phyloP scores from a whole-genome alignment of 64 coral and sea anemone species.

The Hydrozoanthus tunicans region DNA sequence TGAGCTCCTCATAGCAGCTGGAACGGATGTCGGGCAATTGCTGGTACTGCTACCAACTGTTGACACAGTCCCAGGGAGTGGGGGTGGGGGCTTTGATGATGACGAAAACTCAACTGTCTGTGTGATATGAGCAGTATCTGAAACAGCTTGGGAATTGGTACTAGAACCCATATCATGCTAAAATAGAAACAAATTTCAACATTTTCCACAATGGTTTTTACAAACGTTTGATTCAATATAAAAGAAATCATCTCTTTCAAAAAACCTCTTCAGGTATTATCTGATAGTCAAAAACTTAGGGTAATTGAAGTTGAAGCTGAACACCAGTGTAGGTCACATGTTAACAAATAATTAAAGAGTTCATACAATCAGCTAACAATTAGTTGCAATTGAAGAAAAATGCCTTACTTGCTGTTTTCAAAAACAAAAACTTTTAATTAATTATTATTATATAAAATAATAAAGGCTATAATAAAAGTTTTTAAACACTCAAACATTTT shows the following conservation, averaged over 20 bases:
- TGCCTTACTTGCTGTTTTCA: too few relatives aligned
- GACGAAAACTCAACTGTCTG: too few relatives aligned
- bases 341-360: not conserved
- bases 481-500: too few relatives aligned
- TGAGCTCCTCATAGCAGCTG: conserved; percentile 78
- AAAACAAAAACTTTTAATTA: too few relatives aligned
- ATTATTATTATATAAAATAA: too few relatives aligned
- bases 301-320: too few relatives aligned
- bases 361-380: too few relatives aligned
- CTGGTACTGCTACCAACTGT: conserved; percentile 51
- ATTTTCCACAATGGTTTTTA: not conserved
- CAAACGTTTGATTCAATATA: not conserved
- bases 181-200: not conserved
- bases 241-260: not conserved
- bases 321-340: not conserved
- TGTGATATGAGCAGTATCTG: not conserved
- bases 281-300: too few relatives aligned
- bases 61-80: not conserved
- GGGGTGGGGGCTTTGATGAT: not conserved
- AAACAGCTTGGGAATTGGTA: not conserved
- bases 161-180: not conserved
- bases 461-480: too few relatives aligned
- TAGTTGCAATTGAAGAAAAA: too few relatives aligned
- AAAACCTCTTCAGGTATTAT: too few relatives aligned
- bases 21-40: conserved; percentile 57